Percentiles rank a stretch among this genome's conserved stretches.
Conservation (phyloP, 2,113 vertebrate species). For the Varanus salvator region DNA sequence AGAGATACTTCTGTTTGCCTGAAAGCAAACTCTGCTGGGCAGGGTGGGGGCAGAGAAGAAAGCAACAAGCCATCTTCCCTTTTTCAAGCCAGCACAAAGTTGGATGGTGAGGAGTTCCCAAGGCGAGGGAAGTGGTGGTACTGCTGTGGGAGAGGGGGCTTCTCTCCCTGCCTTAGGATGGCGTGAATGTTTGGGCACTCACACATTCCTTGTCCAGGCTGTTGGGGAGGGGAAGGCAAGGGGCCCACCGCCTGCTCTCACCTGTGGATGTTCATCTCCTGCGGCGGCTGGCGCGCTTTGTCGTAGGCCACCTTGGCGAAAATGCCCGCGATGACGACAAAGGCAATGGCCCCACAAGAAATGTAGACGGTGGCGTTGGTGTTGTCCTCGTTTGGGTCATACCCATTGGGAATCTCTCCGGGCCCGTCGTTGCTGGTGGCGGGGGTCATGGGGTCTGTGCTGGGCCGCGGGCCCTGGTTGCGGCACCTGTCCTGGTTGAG, state of each 20-base stretch:
- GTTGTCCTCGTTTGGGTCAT: conserved; percentile 93
- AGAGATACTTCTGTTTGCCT: not conserved
- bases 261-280: conserved; percentile 99
- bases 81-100: not conserved
- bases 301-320: conserved; percentile 97
- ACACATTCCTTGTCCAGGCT: not conserved
- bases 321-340: conserved; percentile 93
- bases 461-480: conserved; percentile 82
- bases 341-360: conserved; percentile 96
- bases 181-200: not conserved
- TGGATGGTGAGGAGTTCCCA: not conserved
- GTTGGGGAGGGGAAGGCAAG: not conserved
- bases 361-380: conserved; percentile 98
- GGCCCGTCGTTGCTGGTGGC: conserved; percentile 69
- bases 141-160: not conserved
- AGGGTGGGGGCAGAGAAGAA: not conserved
- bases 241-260: conserved; percentile 69
- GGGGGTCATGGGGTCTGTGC: conserved; percentile 62
- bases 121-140: not conserved
- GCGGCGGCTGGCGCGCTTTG: conserved; percentile 94
- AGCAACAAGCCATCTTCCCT: not conserved
- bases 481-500: conserved; percentile 93
- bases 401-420: conserved; percentile 83
- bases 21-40: not conserved
- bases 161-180: not conserved